phyloP scores from a whole-genome alignment of 2,113 vertebrate species.

The Seriola dumerili region DNA sequence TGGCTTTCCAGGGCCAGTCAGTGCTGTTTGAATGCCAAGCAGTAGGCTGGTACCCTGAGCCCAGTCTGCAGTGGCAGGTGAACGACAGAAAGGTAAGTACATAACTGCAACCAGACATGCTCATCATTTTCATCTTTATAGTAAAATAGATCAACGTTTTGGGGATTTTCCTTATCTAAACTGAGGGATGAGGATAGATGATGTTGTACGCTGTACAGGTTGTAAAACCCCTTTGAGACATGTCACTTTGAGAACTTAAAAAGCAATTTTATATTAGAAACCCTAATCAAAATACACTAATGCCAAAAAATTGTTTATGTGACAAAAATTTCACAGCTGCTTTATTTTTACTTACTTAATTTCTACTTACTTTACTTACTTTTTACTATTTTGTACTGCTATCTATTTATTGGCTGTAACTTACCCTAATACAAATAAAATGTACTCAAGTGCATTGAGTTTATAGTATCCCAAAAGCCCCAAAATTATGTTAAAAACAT shows the following conservation, averaged over 20 bases:
- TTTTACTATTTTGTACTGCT: too few species aligned
- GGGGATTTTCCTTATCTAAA: not conserved
- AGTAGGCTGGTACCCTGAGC: constrained; percentile 86
- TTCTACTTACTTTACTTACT: too few species aligned
- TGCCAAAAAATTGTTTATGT: not conserved
- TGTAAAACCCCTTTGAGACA: not conserved
- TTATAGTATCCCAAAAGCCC: not conserved
- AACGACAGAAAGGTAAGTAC: constrained; percentile 72
- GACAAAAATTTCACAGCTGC: not conserved
- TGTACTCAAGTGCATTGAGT: not conserved
- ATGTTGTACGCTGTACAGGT: not conserved
- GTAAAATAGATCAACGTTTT: not conserved
- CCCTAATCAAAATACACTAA: not conserved
- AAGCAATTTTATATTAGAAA: not conserved
- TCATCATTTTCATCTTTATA: not conserved
- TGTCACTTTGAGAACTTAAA: not conserved
- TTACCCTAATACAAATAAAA: not conserved
- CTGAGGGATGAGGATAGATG: not conserved
- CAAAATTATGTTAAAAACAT: not conserved
- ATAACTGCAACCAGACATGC: not conserved
- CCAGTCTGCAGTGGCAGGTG: constrained; percentile 86
- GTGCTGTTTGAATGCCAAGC: constrained; percentile 86
- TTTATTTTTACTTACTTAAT: too few species aligned
- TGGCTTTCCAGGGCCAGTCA: constrained; percentile 78
- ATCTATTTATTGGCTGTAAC: not conserved